Conservation (phyloP, 2,888 invertebrate species). For the Hypsopygia costalis region DNA sequence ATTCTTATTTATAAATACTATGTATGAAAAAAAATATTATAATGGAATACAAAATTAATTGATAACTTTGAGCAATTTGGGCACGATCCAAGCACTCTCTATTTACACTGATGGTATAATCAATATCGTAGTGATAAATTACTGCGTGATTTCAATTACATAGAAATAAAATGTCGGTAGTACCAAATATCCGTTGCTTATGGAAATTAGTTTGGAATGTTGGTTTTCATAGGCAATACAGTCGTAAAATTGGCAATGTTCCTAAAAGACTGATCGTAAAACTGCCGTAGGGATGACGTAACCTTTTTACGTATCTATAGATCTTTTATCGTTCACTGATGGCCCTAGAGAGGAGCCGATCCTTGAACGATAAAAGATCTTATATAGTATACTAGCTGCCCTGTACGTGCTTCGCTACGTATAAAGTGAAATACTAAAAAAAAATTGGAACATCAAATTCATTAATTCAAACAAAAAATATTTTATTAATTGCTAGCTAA, state of each 20-base stretch:
- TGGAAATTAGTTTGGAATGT: constrained; percentile 19
- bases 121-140: neutral
- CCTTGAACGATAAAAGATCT: too few relatives aligned
- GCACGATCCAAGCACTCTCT: neutral
- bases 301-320: constrained; percentile 12
- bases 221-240: constrained; percentile 8
- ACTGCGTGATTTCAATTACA: neutral
- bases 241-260: constrained; percentile 36
- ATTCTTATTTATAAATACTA: too few relatives aligned
- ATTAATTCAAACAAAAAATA: too few relatives aligned
- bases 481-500: too few relatives aligned
- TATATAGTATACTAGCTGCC: too few relatives aligned
- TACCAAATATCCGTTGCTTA: constrained; percentile 1
- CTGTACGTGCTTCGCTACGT: too few relatives aligned
- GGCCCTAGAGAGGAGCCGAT: too few relatives aligned
- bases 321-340: too few relatives aligned
- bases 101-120: neutral
- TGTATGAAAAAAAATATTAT: neutral
- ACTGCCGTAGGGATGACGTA: constrained; percentile 16
- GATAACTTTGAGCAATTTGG: neutral
- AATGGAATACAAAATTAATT: neutral
- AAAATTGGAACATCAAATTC: too few relatives aligned
- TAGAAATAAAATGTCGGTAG: too few relatives aligned
- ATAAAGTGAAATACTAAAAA: too few relatives aligned
- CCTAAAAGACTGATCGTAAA: constrained; percentile 32